Evolutionary conservation across 2,888 invertebrate species (phyloP).

Genomic region (Dorcus parallelipipedus): DNA sequence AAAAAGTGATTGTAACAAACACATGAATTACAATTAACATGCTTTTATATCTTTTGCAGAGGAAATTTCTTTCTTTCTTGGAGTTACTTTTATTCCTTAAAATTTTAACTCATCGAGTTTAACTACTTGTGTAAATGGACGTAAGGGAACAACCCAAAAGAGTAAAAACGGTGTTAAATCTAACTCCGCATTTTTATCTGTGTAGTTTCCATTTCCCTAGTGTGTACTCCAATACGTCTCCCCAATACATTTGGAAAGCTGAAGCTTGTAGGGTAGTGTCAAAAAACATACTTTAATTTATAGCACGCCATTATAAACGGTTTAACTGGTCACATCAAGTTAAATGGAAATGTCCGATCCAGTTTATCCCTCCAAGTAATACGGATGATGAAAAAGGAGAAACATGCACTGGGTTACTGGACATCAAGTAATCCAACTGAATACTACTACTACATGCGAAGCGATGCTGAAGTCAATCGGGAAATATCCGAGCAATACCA

Average conservation of each 20-base stretch:
- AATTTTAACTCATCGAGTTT: no score
- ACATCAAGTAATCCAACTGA: conserved; percentile 35
- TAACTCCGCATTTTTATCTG: no score
- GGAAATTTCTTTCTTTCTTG: no score
- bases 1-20: no score
- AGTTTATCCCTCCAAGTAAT: conserved; percentile 63
- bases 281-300: conserved; percentile 3
- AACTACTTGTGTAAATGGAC: no score
- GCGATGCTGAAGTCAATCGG: conserved; percentile 42
- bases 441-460: conserved; percentile 31
- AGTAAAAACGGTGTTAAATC: no score
- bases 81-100: no score
- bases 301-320: conserved; percentile 43
- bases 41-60: no score
- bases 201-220: no score
- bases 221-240: background rate
- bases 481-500: no score
- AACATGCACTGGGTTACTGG: conserved; percentile 55
- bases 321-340: conserved; percentile 63
- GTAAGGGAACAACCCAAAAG: no score
- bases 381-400: conserved; percentile 59
- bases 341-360: conserved; percentile 63
- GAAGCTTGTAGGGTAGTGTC: background rate
- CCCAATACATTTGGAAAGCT: background rate
- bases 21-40: no score